Evolutionary conservation across 2,797 vertebrate genomes (phyloP), one percentile per base, ranked within the genome.

Genomic region (Acanthurus lineatus): DNA sequence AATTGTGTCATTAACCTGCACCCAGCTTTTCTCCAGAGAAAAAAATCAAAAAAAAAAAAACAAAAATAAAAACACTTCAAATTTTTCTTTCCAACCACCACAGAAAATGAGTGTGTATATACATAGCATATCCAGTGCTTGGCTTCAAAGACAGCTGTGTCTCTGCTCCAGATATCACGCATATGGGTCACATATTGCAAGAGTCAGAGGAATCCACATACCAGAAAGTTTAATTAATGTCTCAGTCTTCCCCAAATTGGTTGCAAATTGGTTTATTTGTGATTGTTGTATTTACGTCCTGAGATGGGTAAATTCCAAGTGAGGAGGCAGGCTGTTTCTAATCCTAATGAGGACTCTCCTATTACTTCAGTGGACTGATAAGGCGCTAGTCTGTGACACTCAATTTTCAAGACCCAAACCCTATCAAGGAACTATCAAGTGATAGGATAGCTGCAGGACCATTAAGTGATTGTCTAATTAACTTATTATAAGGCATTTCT

Each of bases 381-480:
- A 90, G 86, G 82, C 81, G 83, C 66, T 76, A 75, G 84, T 81
- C 69, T 77, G 81, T 73, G 84, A 82, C 84, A 87, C 79, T 89
- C 83, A 81, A 88, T 90, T 92, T 87, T 69, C 77, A 92, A 87
- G 81, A 84, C 82, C 73, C 76, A 78, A 89, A 86, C 80, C 84
- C 83, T 85, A 91, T 94, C 89, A 92, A 90, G 82, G 84, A 93
- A 84, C 84, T 85, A 93, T 92, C 85, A 79, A 85, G 82, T 77
- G 81, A 83, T 86, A 81, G 83, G 69, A 85, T 87, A 79, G 88
- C 92, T 93, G 82, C 78, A 86, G 89, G 91, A 91, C 87, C 84
- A 88, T 89, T 90, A 89, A 92, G 86, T 90, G 81, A 92, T 94
- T 89, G 85, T 94, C 91, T 95, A 94, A 95, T 95, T 93, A 93